Conservation (phyloP, 2,113 vertebrate genomes). For the Bos taurus region ARS-UCD2.0 NC_037329.1:127393001-127393500, state of each 20-base stretch:
- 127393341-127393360: background rate
- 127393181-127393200: background rate
- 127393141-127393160: background rate
- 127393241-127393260: background rate
- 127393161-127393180: background rate
- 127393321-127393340: background rate
- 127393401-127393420: background rate
- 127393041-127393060: background rate
- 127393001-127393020: background rate
- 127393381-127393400: background rate
- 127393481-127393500: background rate
- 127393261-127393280: background rate
- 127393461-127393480: background rate
- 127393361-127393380: background rate
- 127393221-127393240: background rate
- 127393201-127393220: background rate
- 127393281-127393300: background rate
- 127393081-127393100: background rate
- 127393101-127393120: background rate
- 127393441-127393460: background rate
- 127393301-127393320: background rate
- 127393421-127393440: background rate
- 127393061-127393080: background rate
- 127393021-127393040: background rate
- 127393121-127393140: background rate